Evolutionary conservation across 2,113 vertebrate genomes (phyloP).

Genomic region (Antechinus stuartii): DNA sequence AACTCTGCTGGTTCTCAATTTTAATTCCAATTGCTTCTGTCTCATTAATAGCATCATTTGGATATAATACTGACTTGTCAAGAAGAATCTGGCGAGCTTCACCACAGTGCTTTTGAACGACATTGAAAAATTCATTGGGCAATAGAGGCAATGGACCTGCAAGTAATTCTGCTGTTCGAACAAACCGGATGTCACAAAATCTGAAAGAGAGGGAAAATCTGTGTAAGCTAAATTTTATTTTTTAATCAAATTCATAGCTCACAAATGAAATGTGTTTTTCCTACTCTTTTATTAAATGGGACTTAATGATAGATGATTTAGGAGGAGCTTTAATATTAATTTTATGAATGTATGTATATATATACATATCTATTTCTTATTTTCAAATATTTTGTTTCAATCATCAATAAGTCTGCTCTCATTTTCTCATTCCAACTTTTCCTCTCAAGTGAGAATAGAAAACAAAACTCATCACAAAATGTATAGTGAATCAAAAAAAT

Average conservation of each 20-base stretch:
- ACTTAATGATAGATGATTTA: constrained; percentile 3
- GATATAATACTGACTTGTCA: constrained; percentile 84
- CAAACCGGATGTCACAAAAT: constrained; percentile 89
- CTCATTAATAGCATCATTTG: background rate
- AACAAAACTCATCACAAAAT: background rate
- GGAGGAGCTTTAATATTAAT: background rate
- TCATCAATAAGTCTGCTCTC: background rate
- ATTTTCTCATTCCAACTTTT: background rate
- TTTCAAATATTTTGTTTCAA: background rate
- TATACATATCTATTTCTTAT: background rate
- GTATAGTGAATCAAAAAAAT: background rate
- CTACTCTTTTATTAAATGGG: constrained; percentile 1
- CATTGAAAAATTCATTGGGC: constrained; percentile 84
- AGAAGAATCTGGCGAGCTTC: constrained; percentile 84
- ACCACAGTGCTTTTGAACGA: constrained; percentile 87
- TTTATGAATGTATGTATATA: background rate
- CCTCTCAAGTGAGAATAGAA: background rate
- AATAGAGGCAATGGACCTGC: constrained; percentile 84
- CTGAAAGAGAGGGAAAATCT: constrained; percentile 75
- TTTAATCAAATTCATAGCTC: background rate
- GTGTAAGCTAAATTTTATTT: background rate
- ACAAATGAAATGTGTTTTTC: background rate
- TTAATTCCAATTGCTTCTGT: background rate
- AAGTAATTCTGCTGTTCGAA: constrained; percentile 86
- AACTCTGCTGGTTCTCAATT: background rate